phyloP scores from a whole-genome alignment of 2,888 invertebrate species.

The Tinea semifulvella region DNA sequence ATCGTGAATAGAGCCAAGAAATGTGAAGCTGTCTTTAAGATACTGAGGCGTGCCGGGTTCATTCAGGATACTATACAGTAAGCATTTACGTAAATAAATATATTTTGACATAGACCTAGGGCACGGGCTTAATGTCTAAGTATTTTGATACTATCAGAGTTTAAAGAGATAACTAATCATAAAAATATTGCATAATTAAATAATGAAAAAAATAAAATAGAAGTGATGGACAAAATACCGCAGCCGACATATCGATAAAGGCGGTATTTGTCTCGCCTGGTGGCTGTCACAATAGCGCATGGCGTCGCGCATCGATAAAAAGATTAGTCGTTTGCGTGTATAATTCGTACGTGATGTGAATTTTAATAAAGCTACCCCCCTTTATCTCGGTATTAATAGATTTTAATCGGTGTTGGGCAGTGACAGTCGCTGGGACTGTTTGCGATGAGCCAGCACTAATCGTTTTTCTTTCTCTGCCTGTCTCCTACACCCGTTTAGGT shows the following conservation, averaged over 20 bases:
- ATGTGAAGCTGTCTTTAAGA: too few relatives aligned
- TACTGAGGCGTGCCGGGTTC: too few relatives aligned
- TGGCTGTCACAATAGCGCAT: slow-evolving; percentile 9
- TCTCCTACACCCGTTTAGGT: slow-evolving; percentile 1
- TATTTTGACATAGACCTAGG: too few relatives aligned
- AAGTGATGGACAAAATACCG: slow-evolving; percentile 32
- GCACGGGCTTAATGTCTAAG: too few relatives aligned
- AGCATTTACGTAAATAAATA: too few relatives aligned
- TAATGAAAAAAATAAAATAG: too few relatives aligned
- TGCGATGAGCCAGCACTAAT: slow-evolving; percentile 5
- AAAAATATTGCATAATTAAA: neutral
- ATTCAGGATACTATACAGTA: too few relatives aligned
- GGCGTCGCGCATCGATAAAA: slow-evolving; percentile 42
- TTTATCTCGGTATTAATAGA: slow-evolving; percentile 48
- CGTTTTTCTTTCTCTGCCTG: slow-evolving; percentile 1
- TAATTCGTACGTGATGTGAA: slow-evolving; percentile 58
- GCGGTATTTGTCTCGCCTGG: neutral
- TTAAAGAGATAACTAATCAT: neutral
- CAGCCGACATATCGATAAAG: slow-evolving; percentile 33
- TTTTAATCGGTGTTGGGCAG: slow-evolving; percentile 52
- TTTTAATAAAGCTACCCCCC: slow-evolving; percentile 48
- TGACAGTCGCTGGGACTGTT: slow-evolving; percentile 21
- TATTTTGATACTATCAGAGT: too few relatives aligned
- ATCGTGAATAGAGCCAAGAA: too few relatives aligned
- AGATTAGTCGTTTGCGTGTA: slow-evolving; percentile 60